These are phyloP conservation scores for Crotalus helleri DNA, from an alignment of 2,113 vertebrate genomes.

Conservation along the genomic window DNA sequence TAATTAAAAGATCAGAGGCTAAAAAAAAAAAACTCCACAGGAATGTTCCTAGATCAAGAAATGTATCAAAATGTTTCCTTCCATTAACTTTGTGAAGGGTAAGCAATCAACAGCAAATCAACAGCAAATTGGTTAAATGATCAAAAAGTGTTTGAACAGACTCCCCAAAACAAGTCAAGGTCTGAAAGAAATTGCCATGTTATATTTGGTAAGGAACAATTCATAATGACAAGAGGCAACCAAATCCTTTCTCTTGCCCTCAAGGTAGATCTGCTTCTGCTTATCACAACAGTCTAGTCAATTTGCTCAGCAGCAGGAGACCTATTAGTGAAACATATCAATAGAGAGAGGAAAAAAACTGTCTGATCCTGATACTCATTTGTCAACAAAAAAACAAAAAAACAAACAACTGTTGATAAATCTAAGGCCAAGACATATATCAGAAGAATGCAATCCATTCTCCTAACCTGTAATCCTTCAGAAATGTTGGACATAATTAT, in stretches of 20 bases:
- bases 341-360: neutral
- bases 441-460: neutral
- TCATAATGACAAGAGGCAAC: neutral
- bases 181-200: neutral
- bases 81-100: neutral
- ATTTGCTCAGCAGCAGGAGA: neutral
- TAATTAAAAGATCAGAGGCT: neutral
- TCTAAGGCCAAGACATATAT: neutral
- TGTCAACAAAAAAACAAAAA: neutral
- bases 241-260: neutral
- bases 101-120: neutral
- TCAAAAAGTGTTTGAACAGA: neutral
- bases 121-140: neutral
- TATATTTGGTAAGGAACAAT: neutral
- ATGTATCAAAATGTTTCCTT: slow-evolving; percentile 5
- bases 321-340: neutral
- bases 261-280: neutral
- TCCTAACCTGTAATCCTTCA: neutral
- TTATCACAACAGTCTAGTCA: neutral
- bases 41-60: slow-evolving; percentile 1
- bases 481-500: neutral
- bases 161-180: neutral
- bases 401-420: neutral
- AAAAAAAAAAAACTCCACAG: neutral
- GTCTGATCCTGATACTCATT: neutral